These are phyloP conservation scores for Cyrtorhinus lividipennis DNA, from an alignment of 1,140 invertebrate species.

Conservation along the genomic window DNA sequence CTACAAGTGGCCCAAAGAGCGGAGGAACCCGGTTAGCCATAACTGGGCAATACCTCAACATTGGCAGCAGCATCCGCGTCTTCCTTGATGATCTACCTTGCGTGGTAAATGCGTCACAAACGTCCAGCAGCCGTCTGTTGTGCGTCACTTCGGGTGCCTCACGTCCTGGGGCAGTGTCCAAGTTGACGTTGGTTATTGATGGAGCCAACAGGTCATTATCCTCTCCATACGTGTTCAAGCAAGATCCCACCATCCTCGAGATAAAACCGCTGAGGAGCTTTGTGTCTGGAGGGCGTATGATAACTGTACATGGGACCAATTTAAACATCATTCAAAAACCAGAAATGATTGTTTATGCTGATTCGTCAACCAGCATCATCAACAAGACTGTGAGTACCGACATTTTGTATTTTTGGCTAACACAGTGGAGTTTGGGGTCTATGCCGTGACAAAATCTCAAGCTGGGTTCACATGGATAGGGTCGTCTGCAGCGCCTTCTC, in stretches of 20 bases:
- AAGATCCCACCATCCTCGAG: constrained; percentile 86
- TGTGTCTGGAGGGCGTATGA: constrained; percentile 79
- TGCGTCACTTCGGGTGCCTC: constrained; percentile 60
- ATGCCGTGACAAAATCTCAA: no score
- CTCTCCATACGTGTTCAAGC: constrained; percentile 71
- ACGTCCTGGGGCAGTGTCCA: constrained; percentile 30
- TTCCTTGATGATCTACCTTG: constrained; percentile 80
- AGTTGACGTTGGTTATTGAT: constrained; percentile 65
- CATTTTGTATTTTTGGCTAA: no score
- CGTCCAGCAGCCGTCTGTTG: constrained; percentile 72
- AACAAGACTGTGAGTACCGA: constrained; percentile 49
- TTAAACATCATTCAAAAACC: constrained; percentile 82
- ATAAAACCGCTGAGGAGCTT: constrained; percentile 79
- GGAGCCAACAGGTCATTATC: constrained; percentile 57
- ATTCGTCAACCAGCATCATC: constrained; percentile 48
- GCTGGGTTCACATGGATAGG: not conserved
- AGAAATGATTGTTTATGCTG: constrained; percentile 67
- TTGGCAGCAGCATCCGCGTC: constrained; percentile 77
- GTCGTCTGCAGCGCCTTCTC: no score
- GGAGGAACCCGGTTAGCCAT: constrained; percentile 88
- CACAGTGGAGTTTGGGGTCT: no score
- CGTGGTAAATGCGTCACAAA: constrained; percentile 70
- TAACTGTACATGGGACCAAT: constrained; percentile 84
- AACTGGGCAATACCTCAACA: constrained; percentile 79
- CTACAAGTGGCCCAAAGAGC: constrained; percentile 75